Evolutionary conservation across 2,113 vertebrate species (phyloP).

Genomic region (Catharus minimus): DNA sequence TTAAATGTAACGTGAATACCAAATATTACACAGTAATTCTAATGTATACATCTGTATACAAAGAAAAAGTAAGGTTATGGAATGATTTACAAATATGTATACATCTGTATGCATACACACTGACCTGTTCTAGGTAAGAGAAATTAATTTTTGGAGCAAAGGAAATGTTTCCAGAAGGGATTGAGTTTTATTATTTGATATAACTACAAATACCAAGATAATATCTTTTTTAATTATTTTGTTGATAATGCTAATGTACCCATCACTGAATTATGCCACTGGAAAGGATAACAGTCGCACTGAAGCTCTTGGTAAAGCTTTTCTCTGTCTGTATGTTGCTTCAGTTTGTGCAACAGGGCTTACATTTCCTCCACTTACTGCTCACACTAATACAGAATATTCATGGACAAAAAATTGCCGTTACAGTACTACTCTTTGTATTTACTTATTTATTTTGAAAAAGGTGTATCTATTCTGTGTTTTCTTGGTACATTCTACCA

Average conservation of each 20-base stretch:
- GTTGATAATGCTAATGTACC: neutral
- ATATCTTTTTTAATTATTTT: neutral
- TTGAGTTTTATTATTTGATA: neutral
- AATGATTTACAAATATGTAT: neutral
- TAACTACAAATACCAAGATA: neutral
- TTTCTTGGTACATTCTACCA: neutral
- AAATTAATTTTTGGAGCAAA: neutral
- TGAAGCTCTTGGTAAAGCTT: slow-evolving; percentile 26
- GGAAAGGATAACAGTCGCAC: slow-evolving; percentile 23
- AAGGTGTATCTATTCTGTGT: neutral
- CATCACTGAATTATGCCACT: slow-evolving; percentile 33
- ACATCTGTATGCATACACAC: neutral
- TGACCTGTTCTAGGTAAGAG: neutral
- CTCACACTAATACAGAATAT: neutral
- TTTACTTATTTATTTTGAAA: slow-evolving; percentile 36
- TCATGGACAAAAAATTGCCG: neutral
- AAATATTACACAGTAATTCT: slow-evolving; percentile 37
- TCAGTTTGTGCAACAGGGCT: slow-evolving; percentile 13
- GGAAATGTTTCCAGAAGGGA: neutral
- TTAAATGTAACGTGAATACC: slow-evolving; percentile 60
- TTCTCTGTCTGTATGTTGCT: neutral
- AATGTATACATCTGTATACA: neutral
- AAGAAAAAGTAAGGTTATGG: neutral
- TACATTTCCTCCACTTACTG: neutral
- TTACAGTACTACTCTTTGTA: neutral